Conservation (phyloP, 1,140 invertebrate species). For the Lerema accius region DNA sequence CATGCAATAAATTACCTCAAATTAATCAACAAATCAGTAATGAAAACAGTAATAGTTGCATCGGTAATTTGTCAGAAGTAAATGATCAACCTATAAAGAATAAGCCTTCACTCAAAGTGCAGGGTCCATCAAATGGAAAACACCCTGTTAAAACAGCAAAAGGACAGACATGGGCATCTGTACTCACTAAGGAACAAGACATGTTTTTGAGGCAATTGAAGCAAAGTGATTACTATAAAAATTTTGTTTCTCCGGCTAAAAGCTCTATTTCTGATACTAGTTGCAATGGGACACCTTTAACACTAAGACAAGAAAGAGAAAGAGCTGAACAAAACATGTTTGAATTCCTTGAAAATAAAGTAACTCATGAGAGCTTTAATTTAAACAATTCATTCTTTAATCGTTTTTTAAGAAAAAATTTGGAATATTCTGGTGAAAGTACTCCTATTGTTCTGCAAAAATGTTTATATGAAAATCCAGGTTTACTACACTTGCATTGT, state of each 20-base stretch:
- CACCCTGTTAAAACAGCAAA: constrained; percentile 48
- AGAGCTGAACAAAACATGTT: constrained; percentile 86
- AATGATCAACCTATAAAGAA: constrained; percentile 27
- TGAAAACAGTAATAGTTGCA: not conserved
- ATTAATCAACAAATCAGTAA: constrained; percentile 27
- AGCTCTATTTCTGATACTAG: constrained; percentile 62
- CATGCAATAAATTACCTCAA: constrained; percentile 25
- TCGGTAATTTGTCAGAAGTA: constrained; percentile 24
- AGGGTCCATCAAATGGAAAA: constrained; percentile 39
- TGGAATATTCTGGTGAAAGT: constrained; percentile 74
- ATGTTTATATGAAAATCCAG: constrained; percentile 66
- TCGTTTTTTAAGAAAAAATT: constrained; percentile 76
- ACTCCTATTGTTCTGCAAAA: constrained; percentile 70
- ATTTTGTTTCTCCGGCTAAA: constrained; percentile 63
- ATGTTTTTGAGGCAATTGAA: constrained; percentile 70
- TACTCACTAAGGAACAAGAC: constrained; percentile 76
- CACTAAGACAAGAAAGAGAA: constrained; percentile 79
- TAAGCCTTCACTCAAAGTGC: constrained; percentile 19
- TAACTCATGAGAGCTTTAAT: constrained; percentile 87
- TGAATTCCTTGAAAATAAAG: constrained; percentile 88
- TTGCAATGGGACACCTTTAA: constrained; percentile 71
- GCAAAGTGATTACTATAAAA: constrained; percentile 73
- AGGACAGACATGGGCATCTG: constrained; percentile 68
- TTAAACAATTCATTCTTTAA: constrained; percentile 86
- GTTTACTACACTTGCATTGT: constrained; percentile 57